Percentiles rank a stretch among this genome's conserved stretches.
Conservation (phyloP, 2,113 vertebrate species). For the Chloropsis hardwickii region DNA sequence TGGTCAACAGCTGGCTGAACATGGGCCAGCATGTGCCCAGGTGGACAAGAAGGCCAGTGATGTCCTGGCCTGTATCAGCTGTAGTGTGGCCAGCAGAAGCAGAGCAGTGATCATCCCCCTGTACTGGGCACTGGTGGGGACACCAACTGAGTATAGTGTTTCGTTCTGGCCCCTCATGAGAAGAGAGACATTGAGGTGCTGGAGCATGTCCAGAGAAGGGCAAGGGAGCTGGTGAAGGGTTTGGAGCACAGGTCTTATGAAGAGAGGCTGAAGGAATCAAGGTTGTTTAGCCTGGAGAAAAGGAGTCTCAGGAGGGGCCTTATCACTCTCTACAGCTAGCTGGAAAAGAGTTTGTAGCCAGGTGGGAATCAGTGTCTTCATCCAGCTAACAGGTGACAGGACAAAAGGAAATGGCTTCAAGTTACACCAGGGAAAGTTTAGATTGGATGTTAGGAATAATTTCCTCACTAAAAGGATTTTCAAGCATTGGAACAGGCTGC, state of each 20-base stretch:
- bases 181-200: background rate
- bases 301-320: background rate
- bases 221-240: fast-evolving
- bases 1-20: background rate
- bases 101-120: background rate
- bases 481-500: background rate
- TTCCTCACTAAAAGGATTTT: background rate
- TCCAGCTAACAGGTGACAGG: background rate
- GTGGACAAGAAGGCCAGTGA: background rate
- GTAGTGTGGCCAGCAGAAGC: background rate
- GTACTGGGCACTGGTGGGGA: no score
- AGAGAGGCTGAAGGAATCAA: background rate
- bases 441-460: background rate
- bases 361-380: background rate
- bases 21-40: background rate
- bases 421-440: background rate
- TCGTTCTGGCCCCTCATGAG: background rate
- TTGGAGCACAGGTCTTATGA: background rate
- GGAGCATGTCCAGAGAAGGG: background rate
- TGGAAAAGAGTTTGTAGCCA: background rate
- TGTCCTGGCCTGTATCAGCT: background rate
- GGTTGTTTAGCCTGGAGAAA: background rate
- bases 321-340: background rate
- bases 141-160: background rate
- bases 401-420: background rate